A percentile compares a stretch with the other conserved stretches of the same genome.
Conservation (phyloP, 2,797 vertebrate species). For the Antennarius maculatus region DNA sequence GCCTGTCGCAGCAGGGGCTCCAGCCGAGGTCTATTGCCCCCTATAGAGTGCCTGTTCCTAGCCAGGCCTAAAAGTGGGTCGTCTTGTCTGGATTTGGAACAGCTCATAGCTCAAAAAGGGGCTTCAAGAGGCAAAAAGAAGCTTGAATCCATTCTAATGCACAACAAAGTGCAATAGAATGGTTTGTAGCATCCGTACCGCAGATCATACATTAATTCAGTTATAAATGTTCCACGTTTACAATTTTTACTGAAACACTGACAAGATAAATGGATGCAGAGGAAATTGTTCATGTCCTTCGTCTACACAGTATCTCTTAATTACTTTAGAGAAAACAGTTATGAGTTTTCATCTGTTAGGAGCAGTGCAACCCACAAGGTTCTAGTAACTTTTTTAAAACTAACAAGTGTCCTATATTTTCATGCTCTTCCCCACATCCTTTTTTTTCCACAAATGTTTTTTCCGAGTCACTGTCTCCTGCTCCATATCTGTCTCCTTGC, state of each 20-base stretch:
- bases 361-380: no score
- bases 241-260: slow-evolving; percentile 5
- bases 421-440: not conserved
- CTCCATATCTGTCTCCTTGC: slow-evolving; percentile 62
- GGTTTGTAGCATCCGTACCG: slow-evolving; percentile 17
- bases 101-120: slow-evolving; percentile 28
- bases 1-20: slow-evolving; percentile 66
- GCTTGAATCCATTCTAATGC: slow-evolving; percentile 18
- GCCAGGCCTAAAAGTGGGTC: slow-evolving; percentile 71
- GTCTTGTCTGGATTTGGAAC: slow-evolving; percentile 68
- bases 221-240: slow-evolving; percentile 5
- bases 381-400: no score
- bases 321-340: not conserved
- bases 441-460: slow-evolving; percentile 2
- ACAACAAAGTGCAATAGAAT: slow-evolving; percentile 16
- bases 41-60: slow-evolving; percentile 49
- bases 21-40: slow-evolving; percentile 54
- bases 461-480: slow-evolving; percentile 37
- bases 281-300: not conserved
- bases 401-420: not conserved
- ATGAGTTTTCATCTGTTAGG: no score
- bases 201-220: not conserved
- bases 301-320: not conserved
- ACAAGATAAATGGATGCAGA: not conserved
- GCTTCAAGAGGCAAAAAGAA: slow-evolving; percentile 18